Conservation (phyloP, 2,113 vertebrate genomes). For the Nibea coibor region DNA sequence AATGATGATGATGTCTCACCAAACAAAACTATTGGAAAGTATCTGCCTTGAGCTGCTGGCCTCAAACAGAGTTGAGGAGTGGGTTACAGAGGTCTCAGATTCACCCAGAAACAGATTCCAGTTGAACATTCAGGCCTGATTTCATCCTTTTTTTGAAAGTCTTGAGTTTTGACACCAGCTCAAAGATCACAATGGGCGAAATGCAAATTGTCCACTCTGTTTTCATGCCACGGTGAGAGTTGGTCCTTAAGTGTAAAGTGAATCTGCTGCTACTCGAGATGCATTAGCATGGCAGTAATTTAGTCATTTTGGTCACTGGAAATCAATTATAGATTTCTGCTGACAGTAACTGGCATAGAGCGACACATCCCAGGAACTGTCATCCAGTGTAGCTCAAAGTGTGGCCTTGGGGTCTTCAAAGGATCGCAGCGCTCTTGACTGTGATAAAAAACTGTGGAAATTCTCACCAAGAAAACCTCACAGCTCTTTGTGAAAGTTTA, state of each 20-base stretch:
- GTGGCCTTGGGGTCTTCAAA: not conserved
- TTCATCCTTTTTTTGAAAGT: not conserved
- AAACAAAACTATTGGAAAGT: not conserved
- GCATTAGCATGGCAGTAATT: slow-evolving; percentile 16
- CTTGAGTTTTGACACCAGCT: not conserved
- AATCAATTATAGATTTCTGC: slow-evolving; percentile 36
- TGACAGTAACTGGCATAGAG: slow-evolving; percentile 6
- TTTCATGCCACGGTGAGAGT: not conserved
- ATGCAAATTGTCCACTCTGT: not conserved
- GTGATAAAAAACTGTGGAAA: not conserved
- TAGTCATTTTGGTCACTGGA: slow-evolving; percentile 20
- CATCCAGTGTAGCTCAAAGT: not conserved
- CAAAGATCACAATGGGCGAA: not conserved
- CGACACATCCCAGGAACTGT: slow-evolving; percentile 13
- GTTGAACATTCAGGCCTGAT: not conserved
- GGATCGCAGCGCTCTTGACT: not conserved
- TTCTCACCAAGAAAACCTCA: not conserved
- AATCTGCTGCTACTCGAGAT: slow-evolving; percentile 12
- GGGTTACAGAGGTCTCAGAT: not conserved
- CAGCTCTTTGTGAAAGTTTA: not conserved
- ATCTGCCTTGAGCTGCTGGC: not conserved
- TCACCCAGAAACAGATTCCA: not conserved
- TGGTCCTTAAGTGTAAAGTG: not conserved
- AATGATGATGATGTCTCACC: not conserved
- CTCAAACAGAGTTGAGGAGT: not conserved